phyloP scores from a whole-genome alignment of 2,888 invertebrate genomes.

The Eremobia ochroleuca region DNA sequence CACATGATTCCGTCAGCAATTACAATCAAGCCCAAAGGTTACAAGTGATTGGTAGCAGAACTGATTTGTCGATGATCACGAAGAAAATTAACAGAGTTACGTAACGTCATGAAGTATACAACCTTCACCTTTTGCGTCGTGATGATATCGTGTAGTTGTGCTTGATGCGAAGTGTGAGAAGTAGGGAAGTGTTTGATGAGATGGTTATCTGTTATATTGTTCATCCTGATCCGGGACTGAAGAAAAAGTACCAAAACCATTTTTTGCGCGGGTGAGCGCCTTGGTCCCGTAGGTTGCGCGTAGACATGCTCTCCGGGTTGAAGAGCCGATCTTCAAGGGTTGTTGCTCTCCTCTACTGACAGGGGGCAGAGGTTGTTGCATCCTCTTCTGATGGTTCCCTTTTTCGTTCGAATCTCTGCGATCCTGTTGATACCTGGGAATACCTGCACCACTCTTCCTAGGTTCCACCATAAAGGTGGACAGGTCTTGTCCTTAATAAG shows the following conservation, averaged over 20 bases:
- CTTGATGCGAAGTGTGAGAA: slow-evolving; percentile 33
- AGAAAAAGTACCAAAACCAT: neutral
- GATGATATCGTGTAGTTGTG: slow-evolving; percentile 64
- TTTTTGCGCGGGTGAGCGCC: no score
- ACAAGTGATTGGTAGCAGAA: slow-evolving; percentile 65
- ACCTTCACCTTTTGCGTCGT: slow-evolving; percentile 83
- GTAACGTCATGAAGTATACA: slow-evolving; percentile 75
- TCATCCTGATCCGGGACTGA: slow-evolving; percentile 17
- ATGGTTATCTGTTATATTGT: slow-evolving; percentile 3
- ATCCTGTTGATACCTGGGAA: no score
- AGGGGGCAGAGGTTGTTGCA: no score
- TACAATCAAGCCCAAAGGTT: slow-evolving; percentile 66
- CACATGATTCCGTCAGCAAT: slow-evolving; percentile 60
- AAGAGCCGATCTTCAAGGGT: no score
- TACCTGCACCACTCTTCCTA: no score
- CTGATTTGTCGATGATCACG: slow-evolving; percentile 75
- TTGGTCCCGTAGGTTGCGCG: no score
- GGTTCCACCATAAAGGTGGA: no score
- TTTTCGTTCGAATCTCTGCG: no score
- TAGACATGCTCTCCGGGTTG: no score
- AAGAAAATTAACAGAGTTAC: slow-evolving; percentile 80
- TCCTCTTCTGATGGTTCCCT: no score
- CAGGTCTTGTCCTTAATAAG: no score
- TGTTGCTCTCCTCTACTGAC: no score
- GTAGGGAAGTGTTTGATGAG: slow-evolving; percentile 34